Conservation (phyloP, 2,888 invertebrate species). For the Dendrolimus pini region DNA sequence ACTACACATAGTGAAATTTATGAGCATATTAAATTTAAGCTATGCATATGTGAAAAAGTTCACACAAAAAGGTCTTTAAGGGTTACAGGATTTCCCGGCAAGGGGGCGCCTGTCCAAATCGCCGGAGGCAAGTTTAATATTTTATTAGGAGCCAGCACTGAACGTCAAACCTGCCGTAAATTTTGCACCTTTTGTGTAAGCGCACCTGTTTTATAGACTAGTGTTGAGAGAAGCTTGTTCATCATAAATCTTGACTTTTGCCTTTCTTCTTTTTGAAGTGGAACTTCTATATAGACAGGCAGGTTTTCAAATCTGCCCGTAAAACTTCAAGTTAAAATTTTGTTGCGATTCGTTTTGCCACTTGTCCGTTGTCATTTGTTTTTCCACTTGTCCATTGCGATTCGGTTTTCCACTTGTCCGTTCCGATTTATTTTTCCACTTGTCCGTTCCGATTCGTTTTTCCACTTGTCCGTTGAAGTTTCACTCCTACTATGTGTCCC, state of each 20-base stretch:
- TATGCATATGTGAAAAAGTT: not conserved
- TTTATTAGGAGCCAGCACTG: slow-evolving; percentile 2
- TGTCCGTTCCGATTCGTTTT: too few relatives aligned
- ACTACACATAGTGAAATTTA: not conserved
- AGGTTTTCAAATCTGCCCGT: too few relatives aligned
- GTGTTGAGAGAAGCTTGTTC: not conserved
- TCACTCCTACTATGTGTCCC: too few relatives aligned
- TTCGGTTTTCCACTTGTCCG: too few relatives aligned
- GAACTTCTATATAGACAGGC: too few relatives aligned
- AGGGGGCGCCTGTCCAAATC: not conserved
- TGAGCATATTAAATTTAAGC: not conserved
- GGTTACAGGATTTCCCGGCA: not conserved
- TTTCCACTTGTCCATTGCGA: too few relatives aligned
- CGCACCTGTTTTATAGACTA: slow-evolving; percentile 1
- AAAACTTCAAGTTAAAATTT: too few relatives aligned
- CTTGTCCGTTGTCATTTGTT: too few relatives aligned
- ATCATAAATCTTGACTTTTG: not conserved
- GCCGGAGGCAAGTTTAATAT: not conserved
- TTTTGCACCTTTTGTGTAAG: slow-evolving; percentile 2
- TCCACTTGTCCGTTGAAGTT: too few relatives aligned
- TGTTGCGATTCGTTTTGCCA: too few relatives aligned
- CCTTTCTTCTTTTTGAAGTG: too few relatives aligned
- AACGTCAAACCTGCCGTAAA: slow-evolving; percentile 3
- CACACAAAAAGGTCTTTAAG: not conserved
- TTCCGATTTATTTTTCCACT: too few relatives aligned